Evolutionary conservation across 2,113 vertebrate species (phyloP), one percentile per base, ranked within the genome.

Genomic region (Cathartes aura): DNA sequence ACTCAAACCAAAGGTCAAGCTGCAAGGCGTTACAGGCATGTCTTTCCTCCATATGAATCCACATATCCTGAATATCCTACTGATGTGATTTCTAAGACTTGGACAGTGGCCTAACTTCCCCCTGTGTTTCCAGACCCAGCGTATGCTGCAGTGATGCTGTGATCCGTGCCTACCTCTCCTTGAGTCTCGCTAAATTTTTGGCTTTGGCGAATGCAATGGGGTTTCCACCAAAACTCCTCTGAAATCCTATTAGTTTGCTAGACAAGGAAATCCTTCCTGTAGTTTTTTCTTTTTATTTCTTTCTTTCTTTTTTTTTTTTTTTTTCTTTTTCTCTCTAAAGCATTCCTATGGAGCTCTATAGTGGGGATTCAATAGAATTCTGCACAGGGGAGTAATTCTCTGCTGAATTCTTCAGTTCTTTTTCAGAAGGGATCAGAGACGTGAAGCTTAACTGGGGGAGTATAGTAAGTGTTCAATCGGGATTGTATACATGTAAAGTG

Each of bases 371-470:
- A 86, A 20, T 27, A 71, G 62, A 62, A 83, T 86, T 92, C 42
- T 90, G 24, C 59, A 73, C 53, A 56, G 29, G 38, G 45, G 34
- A 90, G 70, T 95, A 88, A 83, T 81, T 88, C 55, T 95, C 55
- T 81, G 43, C 50, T 90, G 52, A 83, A 75, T 92, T 90, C 59
- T 47, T 84, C 47, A 52, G 32, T 34, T 68, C n/a, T 90, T 90
- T 96, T 81, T 86, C 63, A 89, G 86, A 81, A 91, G 60, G 55
- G 68, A 97, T 93, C 86, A 92, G 75, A 87, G 42, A 63, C 1
- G 8, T 8, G 42, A 59, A 80, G 72, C 47, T 90, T 92, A 78
- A 59, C 72, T 47, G 43, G 27, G 71, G 21, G 42, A 90, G 67
- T 95, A 95, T 80, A 95, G 34, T 59, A 84, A 84, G 50, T 79